Conservation (phyloP, 2,113 vertebrate species). For the Rhinichthys klamathensis region DNA sequence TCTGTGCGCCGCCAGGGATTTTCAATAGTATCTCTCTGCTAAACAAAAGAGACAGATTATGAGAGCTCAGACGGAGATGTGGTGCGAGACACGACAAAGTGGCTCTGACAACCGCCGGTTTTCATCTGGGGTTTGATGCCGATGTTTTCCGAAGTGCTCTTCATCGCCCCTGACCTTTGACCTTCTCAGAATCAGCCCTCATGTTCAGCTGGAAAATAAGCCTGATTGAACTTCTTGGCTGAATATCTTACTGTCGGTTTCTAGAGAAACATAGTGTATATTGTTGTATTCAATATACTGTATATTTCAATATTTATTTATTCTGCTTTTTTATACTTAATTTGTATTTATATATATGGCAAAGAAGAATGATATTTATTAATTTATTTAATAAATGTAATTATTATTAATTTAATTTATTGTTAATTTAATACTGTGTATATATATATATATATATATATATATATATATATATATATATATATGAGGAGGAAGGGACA, state of each 20-base stretch:
- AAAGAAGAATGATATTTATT: too few species aligned
- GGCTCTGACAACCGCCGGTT: conserved; percentile 2
- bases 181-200: neutral
- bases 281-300: too few species aligned
- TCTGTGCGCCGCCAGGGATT: neutral
- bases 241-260: neutral
- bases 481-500: too few species aligned
- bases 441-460: too few species aligned
- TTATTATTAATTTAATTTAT: too few species aligned
- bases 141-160: conserved; percentile 3
- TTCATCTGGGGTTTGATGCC: neutral
- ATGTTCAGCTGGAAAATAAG: neutral
- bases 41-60: conserved; percentile 35
- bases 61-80: neutral
- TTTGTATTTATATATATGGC: too few species aligned
- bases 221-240: neutral
- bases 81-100: conserved; percentile 12
- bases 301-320: too few species aligned
- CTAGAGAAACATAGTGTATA: too few species aligned
- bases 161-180: conserved; percentile 20
- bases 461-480: too few species aligned
- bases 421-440: too few species aligned
- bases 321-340: too few species aligned
- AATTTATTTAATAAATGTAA: too few species aligned
- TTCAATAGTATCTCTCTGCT: conserved; percentile 13